Evolutionary conservation across 2,888 invertebrate species (phyloP), one percentile per base, ranked within the genome.

Genomic region (Lycocerus yunnanus): DNA sequence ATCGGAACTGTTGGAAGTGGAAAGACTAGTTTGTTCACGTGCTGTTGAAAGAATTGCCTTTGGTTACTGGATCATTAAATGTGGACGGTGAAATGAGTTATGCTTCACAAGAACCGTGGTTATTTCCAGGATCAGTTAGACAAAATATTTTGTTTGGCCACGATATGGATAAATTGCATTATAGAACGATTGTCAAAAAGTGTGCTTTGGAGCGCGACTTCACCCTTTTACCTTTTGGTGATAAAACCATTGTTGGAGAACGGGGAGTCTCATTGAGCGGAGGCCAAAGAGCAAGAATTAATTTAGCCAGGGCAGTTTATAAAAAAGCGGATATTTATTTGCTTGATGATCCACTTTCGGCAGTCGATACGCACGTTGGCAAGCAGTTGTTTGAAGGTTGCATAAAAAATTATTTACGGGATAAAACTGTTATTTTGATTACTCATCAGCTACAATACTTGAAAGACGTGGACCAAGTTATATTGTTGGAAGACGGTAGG

Each of bases 401-500:
- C 81, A 90, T 93, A 58, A 86, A 83, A 70, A 87, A 87, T 81
- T 89, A 89, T 81, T 85, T 96, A 71, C 88, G 88, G 58, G 89
- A 90, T n/a, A 93, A 93, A 84, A 92, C 94, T 5, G 91, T 93
- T 0, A 89, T 96, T 65, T 87, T 96, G 72, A 93, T 95, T 3
- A 96, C 96, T 0, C 95, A 97, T 88, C 96, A 96, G 84, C 86
- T 95, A 69, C 96, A 96, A 84, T 95, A 94, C 80, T 87, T 94
- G 6, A 91, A 91, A 81, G 88, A 90, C 58, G 86, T 88, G 14
- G 85, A 88, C 68, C 84, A 90, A 88, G 89, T 90, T 66, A 84
- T 92, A 18, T 85, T 92, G 68, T 80, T 90, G 59, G 89, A 89
- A 82, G 89, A 88, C 80, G 90, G 90, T 1, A 74, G 87, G 0